These are phyloP conservation scores for Heliconius nattereri DNA, from an alignment of 1,140 invertebrate genomes.

Conservation along the genomic window DNA sequence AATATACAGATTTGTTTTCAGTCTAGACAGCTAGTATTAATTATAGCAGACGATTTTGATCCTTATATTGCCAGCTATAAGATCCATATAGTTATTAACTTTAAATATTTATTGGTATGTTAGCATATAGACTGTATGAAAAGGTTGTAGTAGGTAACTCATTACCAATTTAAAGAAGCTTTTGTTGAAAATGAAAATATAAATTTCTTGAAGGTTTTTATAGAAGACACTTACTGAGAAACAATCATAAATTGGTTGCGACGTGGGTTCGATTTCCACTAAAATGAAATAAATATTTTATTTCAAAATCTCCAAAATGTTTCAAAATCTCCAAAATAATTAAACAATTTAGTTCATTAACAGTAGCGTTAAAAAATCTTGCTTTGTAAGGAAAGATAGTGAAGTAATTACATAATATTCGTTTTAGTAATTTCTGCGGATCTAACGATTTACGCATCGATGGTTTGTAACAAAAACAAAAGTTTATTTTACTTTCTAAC, in stretches of 20 bases:
- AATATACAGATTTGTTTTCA: constrained; percentile 13
- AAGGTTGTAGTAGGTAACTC: constrained; percentile 2
- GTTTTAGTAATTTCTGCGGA: neutral
- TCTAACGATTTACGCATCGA: neutral
- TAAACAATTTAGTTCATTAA: neutral
- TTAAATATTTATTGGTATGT: neutral
- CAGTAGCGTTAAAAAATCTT: neutral
- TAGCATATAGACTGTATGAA: neutral
- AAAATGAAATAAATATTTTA: no score
- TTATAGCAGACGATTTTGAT: neutral
- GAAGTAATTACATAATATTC: neutral
- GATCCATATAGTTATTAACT: neutral
- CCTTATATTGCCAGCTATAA: constrained; percentile 6
- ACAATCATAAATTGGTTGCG: neutral
- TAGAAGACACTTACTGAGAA: neutral
- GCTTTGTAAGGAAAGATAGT: neutral
- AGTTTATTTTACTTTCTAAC: constrained; percentile 9
- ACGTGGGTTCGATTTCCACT: no score
- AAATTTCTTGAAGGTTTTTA: neutral
- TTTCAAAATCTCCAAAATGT: neutral
- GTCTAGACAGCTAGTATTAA: constrained; percentile 24
- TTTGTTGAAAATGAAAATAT: neutral
- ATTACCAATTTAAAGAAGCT: constrained; percentile 11
- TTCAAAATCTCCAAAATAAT: neutral
- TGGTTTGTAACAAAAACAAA: neutral